Evolutionary conservation across 1,140 invertebrate species (phyloP).

Genomic region (Mya arenaria): DNA sequence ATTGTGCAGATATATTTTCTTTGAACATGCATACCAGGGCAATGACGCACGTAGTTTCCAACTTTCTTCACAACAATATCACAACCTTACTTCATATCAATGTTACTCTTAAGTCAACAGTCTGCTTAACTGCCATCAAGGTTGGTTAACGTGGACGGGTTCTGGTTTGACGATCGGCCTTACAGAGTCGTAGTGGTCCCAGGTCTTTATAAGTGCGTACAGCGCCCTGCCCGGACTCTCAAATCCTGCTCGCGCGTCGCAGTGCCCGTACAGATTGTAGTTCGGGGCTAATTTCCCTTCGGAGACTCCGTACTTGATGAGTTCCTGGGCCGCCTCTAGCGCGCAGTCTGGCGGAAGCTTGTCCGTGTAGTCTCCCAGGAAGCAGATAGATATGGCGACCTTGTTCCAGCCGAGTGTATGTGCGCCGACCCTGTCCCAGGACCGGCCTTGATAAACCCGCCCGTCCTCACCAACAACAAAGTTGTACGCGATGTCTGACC

Average conservation of each 20-base stretch:
- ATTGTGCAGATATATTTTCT: too few species aligned
- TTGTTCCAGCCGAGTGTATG: conserved; percentile 84
- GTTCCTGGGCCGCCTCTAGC: conserved; percentile 33
- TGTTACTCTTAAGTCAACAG: too few species aligned
- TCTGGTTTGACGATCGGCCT: too few species aligned
- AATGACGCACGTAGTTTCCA: too few species aligned
- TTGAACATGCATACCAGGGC: too few species aligned
- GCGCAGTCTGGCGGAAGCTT: conserved; percentile 42
- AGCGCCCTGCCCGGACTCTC: conserved; percentile 68
- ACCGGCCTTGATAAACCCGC: conserved; percentile 68
- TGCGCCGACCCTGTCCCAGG: conserved; percentile 65
- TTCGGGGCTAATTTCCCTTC: conserved; percentile 24
- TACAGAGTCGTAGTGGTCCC: conserved; percentile 77
- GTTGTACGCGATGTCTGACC: conserved; percentile 69
- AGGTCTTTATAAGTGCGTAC: conserved; percentile 82
- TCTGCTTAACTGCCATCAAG: too few species aligned
- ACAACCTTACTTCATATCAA: too few species aligned
- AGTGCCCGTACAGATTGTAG: conserved; percentile 53
- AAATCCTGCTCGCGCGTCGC: conserved; percentile 38
- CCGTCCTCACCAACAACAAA: conserved; percentile 74
- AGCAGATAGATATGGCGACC: conserved; percentile 82
- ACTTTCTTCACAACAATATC: too few species aligned
- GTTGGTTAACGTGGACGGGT: too few species aligned
- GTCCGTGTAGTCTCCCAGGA: conserved; percentile 84
- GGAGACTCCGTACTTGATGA: conserved; percentile 46